A percentile compares a stretch with the other conserved stretches of the same genome.
Evolutionary conservation across 1,140 invertebrate species (phyloP).

Genomic region (Catajapyx aquilonaris): DNA sequence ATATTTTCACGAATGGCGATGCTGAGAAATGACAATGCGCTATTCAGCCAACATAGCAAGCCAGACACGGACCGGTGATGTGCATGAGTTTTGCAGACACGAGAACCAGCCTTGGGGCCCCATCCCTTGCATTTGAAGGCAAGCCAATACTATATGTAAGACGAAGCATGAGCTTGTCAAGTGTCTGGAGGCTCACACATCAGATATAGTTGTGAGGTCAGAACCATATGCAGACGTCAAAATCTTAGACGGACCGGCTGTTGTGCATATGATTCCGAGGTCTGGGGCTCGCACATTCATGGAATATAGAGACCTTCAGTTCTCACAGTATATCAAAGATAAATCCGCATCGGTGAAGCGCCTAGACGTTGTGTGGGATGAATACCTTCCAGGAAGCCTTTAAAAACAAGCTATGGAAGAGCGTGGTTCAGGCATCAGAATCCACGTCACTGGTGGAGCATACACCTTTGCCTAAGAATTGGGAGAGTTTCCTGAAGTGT

Average conservation of each 20-base stretch:
- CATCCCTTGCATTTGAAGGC: neutral
- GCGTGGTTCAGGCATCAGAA: neutral
- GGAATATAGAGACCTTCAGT: neutral
- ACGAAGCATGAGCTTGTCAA: neutral
- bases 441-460: neutral
- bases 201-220: neutral
- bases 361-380: neutral
- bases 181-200: neutral
- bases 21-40: neutral
- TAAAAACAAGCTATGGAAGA: neutral
- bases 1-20: neutral
- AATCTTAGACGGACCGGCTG: neutral
- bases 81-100: neutral
- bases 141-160: neutral
- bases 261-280: conserved; percentile 1
- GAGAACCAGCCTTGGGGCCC: neutral
- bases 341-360: neutral
- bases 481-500: neutral
- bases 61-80: neutral
- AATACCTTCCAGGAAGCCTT: neutral
- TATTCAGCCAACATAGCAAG: conserved; percentile 1
- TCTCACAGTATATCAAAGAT: neutral
- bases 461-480: neutral
- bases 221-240: neutral
- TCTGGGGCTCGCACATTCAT: neutral